Evolutionary conservation across 2,113 vertebrate genomes (phyloP), one percentile per base, ranked within the genome.

Genomic region (Oncorhynchus keta): DNA sequence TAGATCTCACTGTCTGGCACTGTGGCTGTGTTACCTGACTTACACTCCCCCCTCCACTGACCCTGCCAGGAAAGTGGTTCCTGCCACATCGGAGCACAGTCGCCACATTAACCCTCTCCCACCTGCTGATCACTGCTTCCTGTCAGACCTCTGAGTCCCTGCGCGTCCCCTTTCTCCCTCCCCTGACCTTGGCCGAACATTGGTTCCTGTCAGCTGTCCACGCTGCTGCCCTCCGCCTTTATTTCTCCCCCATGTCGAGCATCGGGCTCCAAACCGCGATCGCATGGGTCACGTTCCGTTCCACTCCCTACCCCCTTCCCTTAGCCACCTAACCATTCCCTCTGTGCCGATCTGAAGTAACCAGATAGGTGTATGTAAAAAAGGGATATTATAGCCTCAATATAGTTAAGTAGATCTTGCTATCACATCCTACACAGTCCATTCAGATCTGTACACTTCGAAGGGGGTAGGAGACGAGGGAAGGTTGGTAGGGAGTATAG

Each of bases 161-260:
- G 70, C 49, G 13, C 7, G 14, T 6, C 32, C 55, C 26, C 55
- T 28, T 20, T 70, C 76, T 76, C 72, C 35, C 68, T n/a, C 67
- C 79, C 78, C 81, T 89, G 89, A 89, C 86, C 88, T 91, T 91
- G 88, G 85, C 77, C 77, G 81, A 84, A 68, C 79, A 76, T 79
- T 78, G 74, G 80, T 88, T 90, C 87, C 84, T 84, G 86, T 89
- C 89, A 87, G 87, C 83, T 90, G 85, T 82, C 84, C 81, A 85
- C 87, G 85, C 89, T 78, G 89, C 78, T 83, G 79, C 68, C 14
- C 48, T 65, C 85, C 85, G 81, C 80, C 81, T 87, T 89, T 84
- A 88, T 85, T 79, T 83, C 83, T 80, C 76, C 78, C 81, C 59
- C 80, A 24, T 45, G 16, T 75, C 2, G 1, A 24, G 22, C 1